phyloP scores from a whole-genome alignment of 2,113 vertebrate species.

The Sporophila hypoxantha region DNA sequence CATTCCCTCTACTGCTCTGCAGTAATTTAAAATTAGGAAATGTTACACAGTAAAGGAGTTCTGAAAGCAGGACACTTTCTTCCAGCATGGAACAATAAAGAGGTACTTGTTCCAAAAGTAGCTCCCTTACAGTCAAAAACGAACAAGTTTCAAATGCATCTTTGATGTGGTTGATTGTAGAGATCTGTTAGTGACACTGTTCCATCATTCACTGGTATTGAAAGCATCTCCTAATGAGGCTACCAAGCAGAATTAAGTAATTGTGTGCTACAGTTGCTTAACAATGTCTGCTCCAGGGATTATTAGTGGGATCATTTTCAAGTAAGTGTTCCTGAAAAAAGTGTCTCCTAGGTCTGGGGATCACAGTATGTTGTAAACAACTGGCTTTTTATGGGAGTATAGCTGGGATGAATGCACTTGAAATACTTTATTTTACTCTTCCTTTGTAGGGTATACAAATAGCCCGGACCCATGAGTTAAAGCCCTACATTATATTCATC shows the following conservation, averaged over 20 bases:
- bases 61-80: background rate
- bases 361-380: background rate
- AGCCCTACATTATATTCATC: conserved; percentile 88
- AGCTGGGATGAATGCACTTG: background rate
- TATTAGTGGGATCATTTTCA: background rate
- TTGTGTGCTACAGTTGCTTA: background rate
- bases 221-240: background rate
- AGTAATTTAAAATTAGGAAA: background rate
- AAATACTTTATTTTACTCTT: background rate
- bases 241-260: background rate
- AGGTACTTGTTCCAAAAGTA: background rate
- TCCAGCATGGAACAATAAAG: background rate
- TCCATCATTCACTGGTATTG: background rate
- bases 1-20: background rate
- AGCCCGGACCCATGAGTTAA: conserved; percentile 83
- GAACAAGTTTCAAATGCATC: background rate
- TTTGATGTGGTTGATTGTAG: background rate
- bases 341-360: background rate
- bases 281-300: background rate
- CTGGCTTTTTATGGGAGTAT: background rate
- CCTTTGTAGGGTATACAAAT: conserved; percentile 77
- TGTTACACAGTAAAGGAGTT: background rate
- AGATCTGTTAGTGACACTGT: background rate
- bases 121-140: background rate
- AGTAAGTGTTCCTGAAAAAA: background rate